Evolutionary conservation across 2,113 vertebrate genomes (phyloP).

Genomic region (Chunga burmeisteri): DNA sequence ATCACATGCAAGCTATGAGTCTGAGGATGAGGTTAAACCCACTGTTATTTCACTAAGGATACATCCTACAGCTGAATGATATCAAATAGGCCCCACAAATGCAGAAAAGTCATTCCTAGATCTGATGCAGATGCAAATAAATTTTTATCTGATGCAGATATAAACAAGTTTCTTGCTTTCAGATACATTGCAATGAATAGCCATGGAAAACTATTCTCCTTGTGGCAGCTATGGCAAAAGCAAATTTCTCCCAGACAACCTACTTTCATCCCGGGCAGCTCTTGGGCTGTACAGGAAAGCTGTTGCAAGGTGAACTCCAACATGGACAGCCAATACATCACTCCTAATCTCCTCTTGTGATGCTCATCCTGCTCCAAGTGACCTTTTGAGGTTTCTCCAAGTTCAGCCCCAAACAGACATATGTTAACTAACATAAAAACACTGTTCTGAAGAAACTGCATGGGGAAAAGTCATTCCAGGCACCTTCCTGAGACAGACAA

Average conservation of each 20-base stretch:
- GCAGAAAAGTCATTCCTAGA: background rate
- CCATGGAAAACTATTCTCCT: background rate
- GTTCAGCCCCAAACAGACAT: background rate
- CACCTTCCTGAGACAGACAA: background rate
- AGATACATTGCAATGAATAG: background rate
- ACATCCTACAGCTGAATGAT: background rate
- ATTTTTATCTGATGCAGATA: background rate
- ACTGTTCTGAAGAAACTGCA: background rate
- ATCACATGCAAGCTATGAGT: background rate
- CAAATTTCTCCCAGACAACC: background rate
- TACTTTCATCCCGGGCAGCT: background rate
- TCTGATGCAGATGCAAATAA: background rate
- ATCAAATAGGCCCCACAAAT: background rate
- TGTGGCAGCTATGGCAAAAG: background rate
- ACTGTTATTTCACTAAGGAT: background rate
- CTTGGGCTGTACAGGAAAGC: background rate
- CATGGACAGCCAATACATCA: background rate
- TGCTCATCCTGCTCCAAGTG: background rate
- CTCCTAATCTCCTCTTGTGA: background rate
- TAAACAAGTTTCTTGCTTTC: background rate
- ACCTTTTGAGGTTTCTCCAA: background rate
- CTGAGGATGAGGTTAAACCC: background rate
- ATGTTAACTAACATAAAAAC: background rate
- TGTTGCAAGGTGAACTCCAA: background rate
- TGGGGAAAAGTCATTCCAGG: background rate